Conservation (phyloP, 2,113 vertebrate species). For the Meleagris gallopavo region DNA sequence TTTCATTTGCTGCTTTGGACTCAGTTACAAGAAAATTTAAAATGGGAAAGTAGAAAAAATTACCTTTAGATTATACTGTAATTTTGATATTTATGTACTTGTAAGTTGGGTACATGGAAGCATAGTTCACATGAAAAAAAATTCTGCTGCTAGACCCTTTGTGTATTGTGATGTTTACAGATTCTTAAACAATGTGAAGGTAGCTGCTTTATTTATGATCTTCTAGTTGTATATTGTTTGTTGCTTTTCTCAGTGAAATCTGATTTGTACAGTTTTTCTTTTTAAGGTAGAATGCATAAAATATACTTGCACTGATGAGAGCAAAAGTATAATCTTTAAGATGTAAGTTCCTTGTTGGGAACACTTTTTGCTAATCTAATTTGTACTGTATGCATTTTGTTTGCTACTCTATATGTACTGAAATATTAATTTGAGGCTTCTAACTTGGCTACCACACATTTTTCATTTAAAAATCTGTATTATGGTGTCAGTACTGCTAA, state of each 20-base stretch:
- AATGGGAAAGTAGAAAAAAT: background rate
- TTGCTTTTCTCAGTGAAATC: background rate
- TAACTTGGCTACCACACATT: background rate
- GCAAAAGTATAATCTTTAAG: background rate
- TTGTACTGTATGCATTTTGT: background rate
- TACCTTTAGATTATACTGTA: background rate
- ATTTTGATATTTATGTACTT: background rate
- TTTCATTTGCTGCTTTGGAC: background rate
- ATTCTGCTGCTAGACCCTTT: background rate
- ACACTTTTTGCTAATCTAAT: background rate
- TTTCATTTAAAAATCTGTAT: background rate
- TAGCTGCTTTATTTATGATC: background rate
- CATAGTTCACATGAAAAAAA: background rate
- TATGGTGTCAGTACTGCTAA: background rate
- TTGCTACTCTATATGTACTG: background rate
- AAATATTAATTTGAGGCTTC: background rate
- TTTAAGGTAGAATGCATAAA: background rate
- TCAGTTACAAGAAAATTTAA: background rate
- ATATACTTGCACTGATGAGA: background rate
- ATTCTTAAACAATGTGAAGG: rapidly evolving
- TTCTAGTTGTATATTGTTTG: background rate
- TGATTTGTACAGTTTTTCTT: background rate
- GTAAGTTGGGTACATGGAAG: background rate
- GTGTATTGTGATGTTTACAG: background rate
- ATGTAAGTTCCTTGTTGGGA: background rate